These are phyloP conservation scores for Noctilio leporinus DNA, from an alignment of 2,113 vertebrate genomes.

Conservation along the genomic window DNA sequence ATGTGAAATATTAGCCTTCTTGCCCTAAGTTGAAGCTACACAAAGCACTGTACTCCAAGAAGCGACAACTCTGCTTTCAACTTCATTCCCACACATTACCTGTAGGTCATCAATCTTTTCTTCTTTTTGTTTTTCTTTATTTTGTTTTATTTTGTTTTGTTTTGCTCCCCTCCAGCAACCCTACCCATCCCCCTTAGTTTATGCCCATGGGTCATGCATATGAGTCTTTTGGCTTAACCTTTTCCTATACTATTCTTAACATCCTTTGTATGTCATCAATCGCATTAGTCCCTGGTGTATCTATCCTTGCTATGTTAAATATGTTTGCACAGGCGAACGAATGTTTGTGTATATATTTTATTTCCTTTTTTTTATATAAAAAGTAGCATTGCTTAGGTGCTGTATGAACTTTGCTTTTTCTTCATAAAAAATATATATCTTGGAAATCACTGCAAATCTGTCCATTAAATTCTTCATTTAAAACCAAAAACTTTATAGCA, in stretches of 20 bases:
- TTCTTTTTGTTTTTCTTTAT: too few species aligned
- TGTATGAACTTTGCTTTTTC: background rate
- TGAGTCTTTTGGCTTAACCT: too few species aligned
- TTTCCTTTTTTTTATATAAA: background rate
- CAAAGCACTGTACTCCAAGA: background rate
- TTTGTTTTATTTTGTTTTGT: too few species aligned
- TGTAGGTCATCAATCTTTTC: background rate
- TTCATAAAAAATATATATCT: background rate
- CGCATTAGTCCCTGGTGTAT: background rate
- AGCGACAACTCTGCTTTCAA: background rate
- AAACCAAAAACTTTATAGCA: background rate
- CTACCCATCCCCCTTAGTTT: too few species aligned
- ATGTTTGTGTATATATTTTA: background rate
- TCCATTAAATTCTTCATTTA: background rate
- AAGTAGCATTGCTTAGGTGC: background rate
- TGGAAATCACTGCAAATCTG: background rate
- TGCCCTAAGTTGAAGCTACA: background rate
- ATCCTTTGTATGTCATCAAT: background rate
- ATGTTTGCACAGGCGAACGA: background rate
- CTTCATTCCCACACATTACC: background rate
- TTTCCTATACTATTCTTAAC: too few species aligned
- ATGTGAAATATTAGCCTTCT: background rate
- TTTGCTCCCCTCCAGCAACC: too few species aligned
- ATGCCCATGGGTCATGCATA: too few species aligned
- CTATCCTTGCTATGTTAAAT: background rate